Evolutionary conservation across 2,888 invertebrate genomes (phyloP), one percentile per base, ranked within the genome.

Genomic region (Spicauda simplicius): DNA sequence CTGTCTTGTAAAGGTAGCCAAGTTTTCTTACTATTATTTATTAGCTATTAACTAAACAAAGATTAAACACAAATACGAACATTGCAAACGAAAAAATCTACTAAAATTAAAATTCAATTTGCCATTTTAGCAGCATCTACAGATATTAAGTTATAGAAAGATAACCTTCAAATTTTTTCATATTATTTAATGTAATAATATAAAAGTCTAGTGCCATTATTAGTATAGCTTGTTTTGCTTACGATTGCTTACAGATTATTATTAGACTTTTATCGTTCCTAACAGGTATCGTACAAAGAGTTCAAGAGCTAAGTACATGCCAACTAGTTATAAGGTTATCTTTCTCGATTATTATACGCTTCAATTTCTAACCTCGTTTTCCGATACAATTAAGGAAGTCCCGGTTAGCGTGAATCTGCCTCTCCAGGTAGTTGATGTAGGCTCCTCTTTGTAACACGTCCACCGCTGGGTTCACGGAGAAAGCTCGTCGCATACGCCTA

Each of bases 381-480:
- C 91, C 91, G 63, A 91, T 78, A 66, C 82, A 81, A 76, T 91
- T 84, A 62, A 91, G 81, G 74, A 78, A 83, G 66, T 82, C 76
- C 68, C 91, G 77, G 80, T 91, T 91, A 66, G 81, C 81, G 60
- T 85, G 83, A 2, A 83, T 86, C 18, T 88, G 79, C 33, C 81
- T 79, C 64, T 79, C 85, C 71, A 85, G 70, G 71, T 80, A 85
- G 77, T 81, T 81, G 76, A 85, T 81, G 77, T 80, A 80, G n/a
- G 84, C 86, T 25, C 80, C 82, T 65, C 84, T 77, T 73, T 89
- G 88, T 64, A 91, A 78, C 41, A 85, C 69, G 50, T 91, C 91
- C 62, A 86, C 83, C 0, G 91, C 86, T 0, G 90, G 90, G 71
- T 89, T 88, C 73, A 91, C 85, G 69, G 87, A 82, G 78, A 90